Evolutionary conservation across 2,888 invertebrate genomes (phyloP), one percentile per base, ranked within the genome.

Genomic region (Lomographa bimaculata): DNA sequence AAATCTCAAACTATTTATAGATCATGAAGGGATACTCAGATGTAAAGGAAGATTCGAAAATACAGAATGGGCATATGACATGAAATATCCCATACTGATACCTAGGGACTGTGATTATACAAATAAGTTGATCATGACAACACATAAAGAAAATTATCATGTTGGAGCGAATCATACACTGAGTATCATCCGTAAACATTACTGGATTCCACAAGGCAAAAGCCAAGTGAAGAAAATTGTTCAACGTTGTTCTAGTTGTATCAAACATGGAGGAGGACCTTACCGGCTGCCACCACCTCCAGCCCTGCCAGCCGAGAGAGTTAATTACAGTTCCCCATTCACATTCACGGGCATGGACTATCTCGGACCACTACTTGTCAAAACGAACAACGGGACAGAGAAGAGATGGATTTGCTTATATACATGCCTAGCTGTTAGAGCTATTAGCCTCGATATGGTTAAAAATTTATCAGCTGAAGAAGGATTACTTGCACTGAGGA

Each of bases 241-340:
- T n/a, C 2, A 5, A 18, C 2, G n/a, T 5, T 3, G 18, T 5
- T n/a, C 18, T 6, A 5, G n/a, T 2, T 18, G 18, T 18, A n/a
- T 18, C 2, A 60, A 58, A 28, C 48, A 60, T 17, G 51, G 49
- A 0, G 52, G 58, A 7, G 58, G 57, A 0, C 58, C 62, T 0
- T 60, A 38, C 26, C 50, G 48, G 33, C 20, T 60, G 9, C 59
- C 54, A 16, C 1, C 27, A 0, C 47, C 45, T 5, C 57, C 59
- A 7, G 46, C 41, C 1, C 23, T 58, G 35, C 58, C 59, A 10
- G 7, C 14, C 19, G 58, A 57, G 10, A 54, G 57, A 34, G 52
- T 55, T 1, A 52, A 42, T 1, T 40, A 39, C 18, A 29, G 29
- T 18, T n/a, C n/a, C 2, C 18, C 18, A 2, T 59, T 54, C 9